Percentiles rank a stretch among this genome's conserved stretches.
phyloP scores from a whole-genome alignment of 2,797 vertebrate genomes.

The Sparus aurata region DNA sequence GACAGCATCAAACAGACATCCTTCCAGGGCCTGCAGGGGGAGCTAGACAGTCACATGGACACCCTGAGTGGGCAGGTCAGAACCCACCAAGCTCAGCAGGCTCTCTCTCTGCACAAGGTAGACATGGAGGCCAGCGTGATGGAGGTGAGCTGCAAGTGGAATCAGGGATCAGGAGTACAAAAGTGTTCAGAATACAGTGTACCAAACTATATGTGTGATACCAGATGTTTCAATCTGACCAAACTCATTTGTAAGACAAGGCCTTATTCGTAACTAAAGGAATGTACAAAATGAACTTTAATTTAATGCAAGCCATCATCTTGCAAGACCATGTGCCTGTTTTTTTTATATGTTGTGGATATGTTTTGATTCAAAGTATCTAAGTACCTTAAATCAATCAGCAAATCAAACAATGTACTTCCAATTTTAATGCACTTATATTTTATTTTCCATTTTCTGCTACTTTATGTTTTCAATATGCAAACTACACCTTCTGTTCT shows the following conservation, averaged over 20 bases:
- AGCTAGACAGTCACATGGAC: constrained; percentile 86
- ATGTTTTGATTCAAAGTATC: not conserved
- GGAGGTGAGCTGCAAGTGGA: constrained; percentile 71
- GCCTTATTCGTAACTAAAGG: not conserved
- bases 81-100: constrained; percentile 86
- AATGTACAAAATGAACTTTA: not conserved
- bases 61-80: constrained; percentile 82
- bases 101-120: constrained; percentile 88
- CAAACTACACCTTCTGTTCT: not conserved
- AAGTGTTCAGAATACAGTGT: not conserved
- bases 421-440: not conserved
- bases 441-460: not conserved
- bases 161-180: not conserved
- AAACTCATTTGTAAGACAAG: not conserved
- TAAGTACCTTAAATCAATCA: too few species aligned
- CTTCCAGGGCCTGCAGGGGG: constrained; percentile 86
- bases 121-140: constrained; percentile 91
- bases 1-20: constrained; percentile 88
- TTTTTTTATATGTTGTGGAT: not conserved
- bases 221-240: not conserved
- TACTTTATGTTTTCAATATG: not conserved
- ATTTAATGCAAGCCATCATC: not conserved
- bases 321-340: not conserved
- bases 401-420: not conserved
- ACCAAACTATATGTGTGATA: not conserved